A percentile compares a stretch with the other conserved stretches of the same genome.
Conservation (phyloP, 2,113 vertebrate species). For the Cavia aperea region DNA sequence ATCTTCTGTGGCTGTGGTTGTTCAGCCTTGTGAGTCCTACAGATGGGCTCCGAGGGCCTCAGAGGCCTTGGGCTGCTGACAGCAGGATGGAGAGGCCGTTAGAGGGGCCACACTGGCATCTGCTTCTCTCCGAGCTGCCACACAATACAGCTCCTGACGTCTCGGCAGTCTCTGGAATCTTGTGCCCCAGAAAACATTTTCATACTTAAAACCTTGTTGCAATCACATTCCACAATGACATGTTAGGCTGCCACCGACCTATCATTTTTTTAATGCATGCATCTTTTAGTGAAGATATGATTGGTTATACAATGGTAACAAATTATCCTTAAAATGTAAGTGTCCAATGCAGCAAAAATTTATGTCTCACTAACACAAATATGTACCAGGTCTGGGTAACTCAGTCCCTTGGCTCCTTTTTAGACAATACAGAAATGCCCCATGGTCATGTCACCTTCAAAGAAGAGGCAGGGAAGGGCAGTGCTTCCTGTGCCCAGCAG, state of each 20-base stretch:
- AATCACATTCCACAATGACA: background rate
- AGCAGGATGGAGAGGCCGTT: background rate
- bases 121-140: background rate
- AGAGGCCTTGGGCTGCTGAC: background rate
- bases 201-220: conserved; percentile 17
- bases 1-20: background rate
- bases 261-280: background rate
- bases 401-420: background rate
- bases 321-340: background rate
- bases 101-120: background rate
- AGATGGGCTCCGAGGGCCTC: background rate
- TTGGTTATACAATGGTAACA: background rate
- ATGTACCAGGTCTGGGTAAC: background rate
- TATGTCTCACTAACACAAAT: conserved; percentile 14
- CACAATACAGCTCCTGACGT: background rate
- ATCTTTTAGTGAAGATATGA: background rate
- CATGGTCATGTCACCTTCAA: background rate
- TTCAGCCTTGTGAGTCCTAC: background rate
- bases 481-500: background rate
- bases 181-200: conserved; percentile 12
- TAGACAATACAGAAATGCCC: background rate
- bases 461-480: background rate
- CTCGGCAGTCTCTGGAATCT: background rate
- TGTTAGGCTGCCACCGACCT: background rate
- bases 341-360: background rate